A percentile compares a stretch with the other conserved stretches of the same genome.
These are phyloP conservation scores for Arrhamphus sclerolepis DNA, from an alignment of 2,797 vertebrate species.

Conservation along the genomic window DNA sequence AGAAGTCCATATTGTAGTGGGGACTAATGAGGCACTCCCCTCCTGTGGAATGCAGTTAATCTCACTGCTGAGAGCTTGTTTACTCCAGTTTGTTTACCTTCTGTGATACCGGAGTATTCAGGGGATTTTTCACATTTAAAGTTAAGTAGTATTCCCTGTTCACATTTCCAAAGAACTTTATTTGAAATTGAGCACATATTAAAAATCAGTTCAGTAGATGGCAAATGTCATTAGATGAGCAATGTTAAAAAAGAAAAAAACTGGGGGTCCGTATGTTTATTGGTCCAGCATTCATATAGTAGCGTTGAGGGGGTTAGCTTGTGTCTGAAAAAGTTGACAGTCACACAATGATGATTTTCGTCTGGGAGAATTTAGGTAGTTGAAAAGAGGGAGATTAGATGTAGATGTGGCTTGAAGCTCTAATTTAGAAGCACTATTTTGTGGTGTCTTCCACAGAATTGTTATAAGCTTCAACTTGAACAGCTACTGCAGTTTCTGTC, in stretches of 20 bases:
- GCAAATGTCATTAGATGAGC: background rate
- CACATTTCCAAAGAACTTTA: constrained; percentile 13
- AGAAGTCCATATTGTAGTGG: constrained; percentile 3
- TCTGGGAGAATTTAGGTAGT: background rate
- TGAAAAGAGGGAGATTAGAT: background rate
- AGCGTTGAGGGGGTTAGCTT: background rate
- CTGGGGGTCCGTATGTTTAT: too few species aligned
- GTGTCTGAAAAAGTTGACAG: background rate
- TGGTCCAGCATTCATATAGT: too few species aligned
- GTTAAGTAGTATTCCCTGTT: constrained; percentile 3
- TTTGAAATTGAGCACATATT: background rate
- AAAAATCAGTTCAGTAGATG: too few species aligned
- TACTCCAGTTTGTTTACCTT: constrained; percentile 50
- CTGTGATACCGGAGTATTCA: constrained; percentile 2
- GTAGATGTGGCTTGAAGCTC: too few species aligned
- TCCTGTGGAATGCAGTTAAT: constrained; percentile 55
- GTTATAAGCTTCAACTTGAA: background rate
- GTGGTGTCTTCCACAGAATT: background rate
- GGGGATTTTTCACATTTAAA: constrained; percentile 5
- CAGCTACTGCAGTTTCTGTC: too few species aligned
- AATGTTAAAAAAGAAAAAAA: too few species aligned
- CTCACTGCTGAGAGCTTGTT: constrained; percentile 35
- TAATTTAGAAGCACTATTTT: background rate
- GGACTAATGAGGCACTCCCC: constrained; percentile 22
- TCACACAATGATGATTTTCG: too few species aligned